Evolutionary conservation across 2,888 invertebrate species (phyloP).

Genomic region (Dryadula phaetusa): DNA sequence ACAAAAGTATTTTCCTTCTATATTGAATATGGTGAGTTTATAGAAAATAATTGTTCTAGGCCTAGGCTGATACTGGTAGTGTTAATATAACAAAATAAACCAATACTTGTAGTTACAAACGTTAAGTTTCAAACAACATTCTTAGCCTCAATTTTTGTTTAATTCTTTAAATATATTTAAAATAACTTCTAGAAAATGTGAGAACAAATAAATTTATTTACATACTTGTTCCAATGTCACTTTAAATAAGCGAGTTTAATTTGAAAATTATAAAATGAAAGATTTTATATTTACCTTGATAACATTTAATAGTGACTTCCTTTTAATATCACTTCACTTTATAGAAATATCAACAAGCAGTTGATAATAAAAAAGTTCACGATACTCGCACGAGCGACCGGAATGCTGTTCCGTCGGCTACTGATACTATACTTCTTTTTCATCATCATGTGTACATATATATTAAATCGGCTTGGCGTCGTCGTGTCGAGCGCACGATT

Average conservation of each 20-base stretch:
- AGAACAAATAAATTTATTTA: not conserved
- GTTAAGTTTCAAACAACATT: too few species aligned
- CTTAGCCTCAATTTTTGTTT: too few species aligned
- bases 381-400: not conserved
- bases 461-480: not conserved
- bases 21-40: not conserved
- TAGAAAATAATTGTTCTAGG: too few species aligned
- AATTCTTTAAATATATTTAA: too few species aligned
- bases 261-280: not conserved
- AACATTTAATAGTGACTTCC: not conserved
- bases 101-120: too few species aligned
- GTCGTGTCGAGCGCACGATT: not conserved
- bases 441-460: not conserved
- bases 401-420: not conserved
- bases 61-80: too few species aligned
- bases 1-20: not conserved
- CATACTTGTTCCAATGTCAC: not conserved
- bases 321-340: not conserved
- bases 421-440: conserved; percentile 8
- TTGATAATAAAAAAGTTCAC: not conserved
- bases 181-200: too few species aligned
- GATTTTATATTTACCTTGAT: conserved; percentile 9
- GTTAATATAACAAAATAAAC: too few species aligned
- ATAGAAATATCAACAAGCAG: not conserved
- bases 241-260: not conserved